phyloP scores from a whole-genome alignment of 2,113 vertebrate genomes.

The Colistium nudipinnis region DNA sequence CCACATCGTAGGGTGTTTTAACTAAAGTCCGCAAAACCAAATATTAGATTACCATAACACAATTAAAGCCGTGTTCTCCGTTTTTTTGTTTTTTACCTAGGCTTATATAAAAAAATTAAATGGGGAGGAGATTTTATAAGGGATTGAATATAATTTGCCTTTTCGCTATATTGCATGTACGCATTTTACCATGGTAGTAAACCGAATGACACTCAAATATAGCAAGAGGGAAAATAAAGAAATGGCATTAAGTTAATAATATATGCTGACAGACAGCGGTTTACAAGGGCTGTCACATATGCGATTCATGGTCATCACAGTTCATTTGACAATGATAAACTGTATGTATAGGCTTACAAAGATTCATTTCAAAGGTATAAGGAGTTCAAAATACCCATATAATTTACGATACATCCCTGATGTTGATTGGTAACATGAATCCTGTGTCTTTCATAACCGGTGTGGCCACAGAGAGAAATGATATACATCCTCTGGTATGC shows the following conservation, averaged over 20 bases:
- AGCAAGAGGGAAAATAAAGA: background rate
- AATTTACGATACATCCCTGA: conserved; percentile 23
- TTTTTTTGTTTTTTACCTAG: too few species aligned
- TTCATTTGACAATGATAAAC: background rate
- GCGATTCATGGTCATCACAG: background rate
- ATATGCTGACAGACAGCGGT: conserved; percentile 11
- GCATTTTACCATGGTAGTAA: too few species aligned
- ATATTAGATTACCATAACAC: too few species aligned
- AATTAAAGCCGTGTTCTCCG: too few species aligned
- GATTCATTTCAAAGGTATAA: conserved; percentile 11
- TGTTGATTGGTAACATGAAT: conserved; percentile 43
- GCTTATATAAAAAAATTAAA: too few species aligned
- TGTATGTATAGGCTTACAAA: background rate
- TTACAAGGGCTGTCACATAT: background rate
- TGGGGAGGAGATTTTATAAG: too few species aligned
- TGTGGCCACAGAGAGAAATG: conserved; percentile 45
- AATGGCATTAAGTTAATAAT: background rate
- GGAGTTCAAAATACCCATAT: conserved; percentile 1
- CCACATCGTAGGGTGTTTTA: background rate
- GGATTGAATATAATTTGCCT: too few species aligned
- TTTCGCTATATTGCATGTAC: background rate
- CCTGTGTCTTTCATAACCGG: conserved; percentile 27
- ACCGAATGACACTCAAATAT: too few species aligned
- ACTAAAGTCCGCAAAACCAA: background rate
- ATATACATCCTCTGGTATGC: conserved; percentile 54